A percentile compares a stretch with the other conserved stretches of the same genome.
Evolutionary conservation across 2,113 vertebrate genomes (phyloP).

Genomic region (Bombycilla garrulus): DNA sequence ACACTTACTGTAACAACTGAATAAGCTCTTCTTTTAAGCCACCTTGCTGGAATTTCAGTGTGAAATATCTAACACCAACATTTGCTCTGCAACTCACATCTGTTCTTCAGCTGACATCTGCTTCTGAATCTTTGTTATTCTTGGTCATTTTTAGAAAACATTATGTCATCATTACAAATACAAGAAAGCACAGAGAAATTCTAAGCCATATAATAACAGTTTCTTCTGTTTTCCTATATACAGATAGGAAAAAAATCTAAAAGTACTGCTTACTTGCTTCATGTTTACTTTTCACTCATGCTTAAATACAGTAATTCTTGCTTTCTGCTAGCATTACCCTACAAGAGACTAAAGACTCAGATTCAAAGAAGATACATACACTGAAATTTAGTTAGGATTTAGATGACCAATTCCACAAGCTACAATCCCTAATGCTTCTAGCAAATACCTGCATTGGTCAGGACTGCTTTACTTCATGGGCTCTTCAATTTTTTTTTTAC

Average conservation of each 20-base stretch:
- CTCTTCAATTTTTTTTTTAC: neutral
- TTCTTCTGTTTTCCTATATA: neutral
- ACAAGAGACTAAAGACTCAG: neutral
- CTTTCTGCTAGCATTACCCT: neutral
- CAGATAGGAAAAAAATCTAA: neutral
- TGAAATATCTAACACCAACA: neutral
- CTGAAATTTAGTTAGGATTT: neutral
- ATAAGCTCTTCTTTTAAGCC: neutral
- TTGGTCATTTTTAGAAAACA: neutral
- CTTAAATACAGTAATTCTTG: neutral
- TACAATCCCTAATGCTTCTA: neutral
- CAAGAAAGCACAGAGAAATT: neutral
- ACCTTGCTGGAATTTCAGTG: neutral
- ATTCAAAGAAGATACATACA: neutral
- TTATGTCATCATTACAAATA: neutral
- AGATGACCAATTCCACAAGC: neutral
- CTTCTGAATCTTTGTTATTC: constrained; percentile 1
- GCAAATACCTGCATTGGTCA: neutral
- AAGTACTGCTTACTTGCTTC: neutral
- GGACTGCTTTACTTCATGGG: neutral
- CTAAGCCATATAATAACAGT: neutral
- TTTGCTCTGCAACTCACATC: neutral
- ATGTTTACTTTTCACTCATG: neutral
- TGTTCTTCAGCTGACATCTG: neutral
- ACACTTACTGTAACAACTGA: neutral